Conservation (phyloP, 2,888 invertebrate species). For the Harpagoxenus sublaevis region DNA sequence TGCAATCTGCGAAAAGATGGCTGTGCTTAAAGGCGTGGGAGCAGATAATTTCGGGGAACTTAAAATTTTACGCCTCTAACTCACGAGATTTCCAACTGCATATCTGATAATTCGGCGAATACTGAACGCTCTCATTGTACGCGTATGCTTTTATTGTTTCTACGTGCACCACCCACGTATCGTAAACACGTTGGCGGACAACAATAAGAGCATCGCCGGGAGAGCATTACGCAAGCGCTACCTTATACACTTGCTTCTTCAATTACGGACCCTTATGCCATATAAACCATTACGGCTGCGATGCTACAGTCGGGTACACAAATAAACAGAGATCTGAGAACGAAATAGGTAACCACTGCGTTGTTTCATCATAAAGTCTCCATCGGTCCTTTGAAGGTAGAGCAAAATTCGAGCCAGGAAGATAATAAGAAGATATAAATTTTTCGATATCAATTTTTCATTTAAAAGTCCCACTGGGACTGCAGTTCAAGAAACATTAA, state of each 20-base stretch:
- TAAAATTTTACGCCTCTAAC: neutral
- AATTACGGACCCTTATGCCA: conserved; percentile 57
- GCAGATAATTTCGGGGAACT: neutral
- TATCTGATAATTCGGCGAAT: neutral
- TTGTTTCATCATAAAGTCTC: neutral
- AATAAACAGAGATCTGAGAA: conserved; percentile 18
- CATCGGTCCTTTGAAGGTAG: neutral
- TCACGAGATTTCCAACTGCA: neutral
- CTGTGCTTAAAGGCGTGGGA: neutral
- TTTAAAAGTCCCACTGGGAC: neutral
- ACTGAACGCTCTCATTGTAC: neutral
- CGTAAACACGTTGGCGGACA: conserved; percentile 37
- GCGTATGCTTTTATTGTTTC: conserved; percentile 25
- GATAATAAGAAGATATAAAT: neutral
- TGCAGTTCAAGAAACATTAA: neutral
- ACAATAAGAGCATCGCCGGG: conserved; percentile 51
- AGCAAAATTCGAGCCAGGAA: neutral
- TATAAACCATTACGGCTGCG: neutral
- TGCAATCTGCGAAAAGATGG: neutral
- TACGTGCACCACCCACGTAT: conserved; percentile 24
- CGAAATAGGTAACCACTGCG: neutral
- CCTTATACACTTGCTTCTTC: conserved; percentile 63
- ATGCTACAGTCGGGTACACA: conserved; percentile 31
- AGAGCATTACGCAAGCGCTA: conserved; percentile 60
- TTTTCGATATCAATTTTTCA: neutral